phyloP scores from a whole-genome alignment of 2,888 invertebrate genomes.

The Falcaria lacertinaria region DNA sequence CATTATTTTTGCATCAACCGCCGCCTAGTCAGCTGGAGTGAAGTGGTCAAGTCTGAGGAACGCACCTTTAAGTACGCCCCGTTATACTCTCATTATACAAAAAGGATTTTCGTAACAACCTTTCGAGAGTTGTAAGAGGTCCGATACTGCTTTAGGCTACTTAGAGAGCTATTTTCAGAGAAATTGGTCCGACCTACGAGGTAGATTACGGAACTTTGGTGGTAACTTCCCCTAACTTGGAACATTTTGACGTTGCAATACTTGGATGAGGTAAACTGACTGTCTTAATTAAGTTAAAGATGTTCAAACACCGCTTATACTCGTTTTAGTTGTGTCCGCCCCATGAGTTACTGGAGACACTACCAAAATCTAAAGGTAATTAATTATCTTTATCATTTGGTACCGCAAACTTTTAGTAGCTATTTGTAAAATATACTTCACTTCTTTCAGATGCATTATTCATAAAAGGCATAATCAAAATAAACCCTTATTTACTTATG shows the following conservation, averaged over 20 bases:
- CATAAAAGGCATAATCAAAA: conserved; percentile 19
- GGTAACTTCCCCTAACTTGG: conserved; percentile 73
- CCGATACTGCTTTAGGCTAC: conserved; percentile 62
- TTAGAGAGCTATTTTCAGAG: conserved; percentile 69
- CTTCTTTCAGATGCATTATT: neutral
- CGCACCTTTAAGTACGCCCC: conserved; percentile 21
- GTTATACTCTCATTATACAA: conserved; percentile 50
- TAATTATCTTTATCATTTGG: neutral
- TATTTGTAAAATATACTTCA: neutral
- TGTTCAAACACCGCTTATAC: conserved; percentile 46
- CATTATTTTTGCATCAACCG: conserved; percentile 28
- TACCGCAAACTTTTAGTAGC: neutral
- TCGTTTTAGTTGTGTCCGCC: conserved; percentile 36
- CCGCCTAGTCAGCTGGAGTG: conserved; percentile 13
- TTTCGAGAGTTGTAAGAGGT: conserved; percentile 45
- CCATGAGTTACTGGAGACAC: neutral
- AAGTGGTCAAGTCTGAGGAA: conserved; percentile 27
- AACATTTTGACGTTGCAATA: conserved; percentile 74
- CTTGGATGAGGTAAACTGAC: conserved; percentile 72
- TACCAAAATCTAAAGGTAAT: neutral
- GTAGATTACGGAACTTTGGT: conserved; percentile 72
- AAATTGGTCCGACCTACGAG: conserved; percentile 69
- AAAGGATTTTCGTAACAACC: conserved; percentile 60
- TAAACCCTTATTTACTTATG: conserved; percentile 23
- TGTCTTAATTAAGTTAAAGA: conserved; percentile 69